Percentiles rank a stretch among this genome's conserved stretches.
Evolutionary conservation across 1,140 invertebrate species (phyloP).

Genomic region (Drosophila kohkoa): DNA sequence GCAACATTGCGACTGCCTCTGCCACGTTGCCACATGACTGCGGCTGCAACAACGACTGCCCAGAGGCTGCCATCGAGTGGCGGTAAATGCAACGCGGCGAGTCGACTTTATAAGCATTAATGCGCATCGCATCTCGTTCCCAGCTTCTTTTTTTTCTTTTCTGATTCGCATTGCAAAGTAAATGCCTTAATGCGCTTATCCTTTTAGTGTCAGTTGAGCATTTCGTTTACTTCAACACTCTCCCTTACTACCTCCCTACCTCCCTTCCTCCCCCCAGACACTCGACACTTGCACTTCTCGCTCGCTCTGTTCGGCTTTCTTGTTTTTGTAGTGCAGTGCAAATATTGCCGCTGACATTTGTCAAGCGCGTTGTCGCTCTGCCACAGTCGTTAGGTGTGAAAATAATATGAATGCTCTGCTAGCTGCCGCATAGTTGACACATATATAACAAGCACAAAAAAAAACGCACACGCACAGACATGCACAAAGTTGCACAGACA

Average conservation of each 20-base stretch:
- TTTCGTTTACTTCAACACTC: conserved; percentile 47
- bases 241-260: background rate
- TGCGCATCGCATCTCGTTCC: conserved; percentile 31
- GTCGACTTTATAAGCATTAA: conserved; percentile 61
- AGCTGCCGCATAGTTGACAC: conserved; percentile 45
- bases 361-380: conserved; percentile 32
- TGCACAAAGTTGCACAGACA: conserved; percentile 1
- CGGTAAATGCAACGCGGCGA: background rate
- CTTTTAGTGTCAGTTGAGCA: conserved; percentile 74
- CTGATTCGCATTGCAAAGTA: conserved; percentile 73
- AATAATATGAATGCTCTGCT: conserved; percentile 69
- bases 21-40: conserved; percentile 8
- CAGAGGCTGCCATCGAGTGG: conserved; percentile 39
- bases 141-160: background rate
- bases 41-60: conserved; percentile 31
- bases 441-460: background rate
- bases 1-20: conserved; percentile 13
- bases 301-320: conserved; percentile 1
- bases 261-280: background rate
- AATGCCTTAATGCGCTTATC: conserved; percentile 80
- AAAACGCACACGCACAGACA: background rate
- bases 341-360: conserved; percentile 65
- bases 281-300: conserved; percentile 6
- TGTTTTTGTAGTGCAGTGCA: conserved; percentile 58
- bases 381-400: conserved; percentile 57